Evolutionary conservation across 2,888 invertebrate genomes (phyloP), one percentile per base, ranked within the genome.

Genomic region (Timema cristinae): DNA sequence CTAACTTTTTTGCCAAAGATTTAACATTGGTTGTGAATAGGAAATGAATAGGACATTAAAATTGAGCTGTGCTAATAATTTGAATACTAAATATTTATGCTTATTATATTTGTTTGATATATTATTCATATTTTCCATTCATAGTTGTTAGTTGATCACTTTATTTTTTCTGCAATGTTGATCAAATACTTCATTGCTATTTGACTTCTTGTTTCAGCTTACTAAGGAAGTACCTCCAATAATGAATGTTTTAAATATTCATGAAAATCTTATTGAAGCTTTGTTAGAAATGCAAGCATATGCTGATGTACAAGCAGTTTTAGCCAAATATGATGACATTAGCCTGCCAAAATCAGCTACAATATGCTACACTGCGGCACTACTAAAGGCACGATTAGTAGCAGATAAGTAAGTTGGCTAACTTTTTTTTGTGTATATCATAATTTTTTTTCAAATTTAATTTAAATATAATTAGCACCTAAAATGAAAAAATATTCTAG

Each of bases 221-320:
- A 94, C 96, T 70, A 97, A 98, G 84, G 98, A 98, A 85, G 92
- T 94, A 76, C 97, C 97, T 78, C 96, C 97, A 11, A 93, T 96
- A 78, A 92, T 97, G 89, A 94, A 93, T 81, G 91, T 96, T 75
- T 87, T 97, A 75, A 93, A 95, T 81, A 93, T 97, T 77, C 96
- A 96, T 80, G 98, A 98, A 85, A 98, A 98, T 84, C 87, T 98
- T 76, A 94, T 98, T 77, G 98, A 98, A 85, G 93, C 93, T 71
- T 85, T 98, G 77, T 84, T 98, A 72, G 98, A 98, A 84, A 93
- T 96, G 89, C 96, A 97, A 82, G 94, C 95, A 0, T 98, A 97
- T 82, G 95, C 96, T 6, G 98, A 98, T 84, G 98, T 95, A 67
- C 96, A 96, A 83, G 94, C 94, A 54, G 92, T 96, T 16, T 83